Evolutionary conservation across 2,888 invertebrate genomes (phyloP).

Genomic region (Idaea biselata): DNA sequence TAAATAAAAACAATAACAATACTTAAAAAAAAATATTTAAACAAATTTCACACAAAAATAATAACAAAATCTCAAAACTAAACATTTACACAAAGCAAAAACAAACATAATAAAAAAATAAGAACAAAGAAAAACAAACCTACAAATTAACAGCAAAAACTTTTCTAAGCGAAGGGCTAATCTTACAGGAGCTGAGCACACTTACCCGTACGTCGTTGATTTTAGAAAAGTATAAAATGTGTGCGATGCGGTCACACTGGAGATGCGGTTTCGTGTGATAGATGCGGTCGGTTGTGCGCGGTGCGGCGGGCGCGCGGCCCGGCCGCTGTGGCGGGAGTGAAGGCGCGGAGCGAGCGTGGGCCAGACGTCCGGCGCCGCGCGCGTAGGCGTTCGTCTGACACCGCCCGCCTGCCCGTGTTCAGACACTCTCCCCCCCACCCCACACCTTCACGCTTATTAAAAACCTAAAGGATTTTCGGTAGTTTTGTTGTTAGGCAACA

Average conservation of each 20-base stretch:
- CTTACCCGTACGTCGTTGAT: constrained; percentile 35
- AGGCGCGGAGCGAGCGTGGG: constrained; percentile 56
- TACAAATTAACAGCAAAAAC: constrained; percentile 8
- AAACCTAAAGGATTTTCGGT: constrained; percentile 45
- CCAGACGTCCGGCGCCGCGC: constrained; percentile 64
- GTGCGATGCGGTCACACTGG: constrained; percentile 13
- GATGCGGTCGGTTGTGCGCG: constrained; percentile 3
- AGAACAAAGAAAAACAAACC: not conserved
- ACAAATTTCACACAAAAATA: no score
- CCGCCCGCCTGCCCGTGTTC: constrained; percentile 34
- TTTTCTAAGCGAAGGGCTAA: constrained; percentile 12
- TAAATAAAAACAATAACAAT: no score
- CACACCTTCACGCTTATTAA: constrained; percentile 49
- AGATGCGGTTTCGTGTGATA: constrained; percentile 7
- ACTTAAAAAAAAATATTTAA: no score
- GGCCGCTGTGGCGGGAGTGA: constrained; percentile 76
- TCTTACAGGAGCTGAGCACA: constrained; percentile 7
- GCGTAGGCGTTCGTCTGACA: constrained; percentile 72
- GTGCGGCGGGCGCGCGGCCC: constrained; percentile 71
- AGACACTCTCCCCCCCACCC: constrained; percentile 22
- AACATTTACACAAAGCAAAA: no score
- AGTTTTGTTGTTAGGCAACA: constrained; percentile 18
- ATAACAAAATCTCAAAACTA: no score
- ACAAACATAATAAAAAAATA: no score
- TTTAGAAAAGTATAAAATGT: constrained; percentile 37